A percentile compares a stretch with the other conserved stretches of the same genome.
phyloP scores from a whole-genome alignment of 2,888 invertebrate genomes.

The Drosophila atripex region DNA sequence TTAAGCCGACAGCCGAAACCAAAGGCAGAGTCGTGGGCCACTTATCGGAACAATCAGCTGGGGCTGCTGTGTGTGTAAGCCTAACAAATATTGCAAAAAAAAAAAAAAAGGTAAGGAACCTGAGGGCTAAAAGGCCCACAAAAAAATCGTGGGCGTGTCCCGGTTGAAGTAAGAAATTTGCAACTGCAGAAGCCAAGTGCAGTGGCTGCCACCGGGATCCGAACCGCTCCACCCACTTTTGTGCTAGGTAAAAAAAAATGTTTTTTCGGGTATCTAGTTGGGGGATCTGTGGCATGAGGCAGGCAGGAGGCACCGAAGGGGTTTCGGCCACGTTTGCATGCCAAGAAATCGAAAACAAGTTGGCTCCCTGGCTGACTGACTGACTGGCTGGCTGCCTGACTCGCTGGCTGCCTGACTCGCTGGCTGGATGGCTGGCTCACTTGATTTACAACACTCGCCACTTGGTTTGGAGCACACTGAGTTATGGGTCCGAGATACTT shows the following conservation, averaged over 20 bases:
- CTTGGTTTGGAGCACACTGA: slow-evolving; percentile 28
- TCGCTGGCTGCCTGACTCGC: slow-evolving; percentile 10
- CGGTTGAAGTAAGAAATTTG: slow-evolving; percentile 57
- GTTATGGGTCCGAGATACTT: slow-evolving; percentile 27
- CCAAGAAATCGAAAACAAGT: slow-evolving; percentile 45
- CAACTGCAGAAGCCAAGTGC: slow-evolving; percentile 60
- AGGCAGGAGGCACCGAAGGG: slow-evolving; percentile 21
- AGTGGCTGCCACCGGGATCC: slow-evolving; percentile 54
- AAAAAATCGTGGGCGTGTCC: slow-evolving; percentile 43
- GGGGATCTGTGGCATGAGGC: slow-evolving; percentile 43
- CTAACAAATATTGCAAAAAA: slow-evolving; percentile 2
- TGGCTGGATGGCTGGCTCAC: slow-evolving; percentile 22
- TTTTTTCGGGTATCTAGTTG: slow-evolving; percentile 47
- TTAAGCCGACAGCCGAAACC: slow-evolving; percentile 26
- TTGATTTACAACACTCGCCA: slow-evolving; percentile 55
- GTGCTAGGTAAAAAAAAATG: slow-evolving; percentile 28
- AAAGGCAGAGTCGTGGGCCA: slow-evolving; percentile 44
- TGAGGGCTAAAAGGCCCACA: slow-evolving; percentile 17
- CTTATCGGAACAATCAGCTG: slow-evolving; percentile 47
- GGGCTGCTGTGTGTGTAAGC: slow-evolving; percentile 34
- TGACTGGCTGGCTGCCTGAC: slow-evolving; percentile 6
- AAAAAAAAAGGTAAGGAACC: slow-evolving; percentile 17
- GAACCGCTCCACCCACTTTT: slow-evolving; percentile 58
- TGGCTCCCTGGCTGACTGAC: slow-evolving; percentile 6
- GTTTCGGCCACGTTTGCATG: slow-evolving; percentile 47